Evolutionary conservation across 2,888 invertebrate genomes (phyloP).

Genomic region (Cheilosia vulpina): DNA sequence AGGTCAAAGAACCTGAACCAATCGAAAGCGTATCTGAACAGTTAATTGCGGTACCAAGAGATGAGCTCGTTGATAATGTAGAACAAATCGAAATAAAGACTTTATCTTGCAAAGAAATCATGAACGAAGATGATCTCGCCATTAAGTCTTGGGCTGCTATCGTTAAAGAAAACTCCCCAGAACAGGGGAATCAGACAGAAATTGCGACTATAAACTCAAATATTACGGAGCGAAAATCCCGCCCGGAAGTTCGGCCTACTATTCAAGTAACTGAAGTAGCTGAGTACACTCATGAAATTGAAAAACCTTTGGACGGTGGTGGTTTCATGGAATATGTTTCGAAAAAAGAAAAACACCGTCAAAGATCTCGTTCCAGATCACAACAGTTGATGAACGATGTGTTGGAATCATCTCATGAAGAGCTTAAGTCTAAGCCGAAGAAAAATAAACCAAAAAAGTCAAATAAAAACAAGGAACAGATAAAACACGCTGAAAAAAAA

Average conservation of each 20-base stretch:
- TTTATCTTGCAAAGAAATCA: constrained; percentile 79
- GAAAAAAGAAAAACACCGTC: constrained; percentile 83
- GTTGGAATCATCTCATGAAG: constrained; percentile 81
- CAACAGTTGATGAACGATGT: constrained; percentile 81
- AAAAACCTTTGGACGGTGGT: constrained; percentile 80
- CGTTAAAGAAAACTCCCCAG: constrained; percentile 73
- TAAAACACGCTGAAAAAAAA: not conserved
- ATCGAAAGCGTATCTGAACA: not conserved
- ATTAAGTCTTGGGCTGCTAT: constrained; percentile 78
- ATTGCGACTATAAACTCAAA: constrained; percentile 25
- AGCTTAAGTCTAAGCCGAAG: constrained; percentile 81
- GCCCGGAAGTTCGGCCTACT: constrained; percentile 77
- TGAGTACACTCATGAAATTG: constrained; percentile 30
- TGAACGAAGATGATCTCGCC: constrained; percentile 77
- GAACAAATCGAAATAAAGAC: constrained; percentile 53
- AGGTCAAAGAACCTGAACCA: not conserved
- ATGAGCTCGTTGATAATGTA: not conserved
- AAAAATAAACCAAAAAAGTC: constrained; percentile 80
- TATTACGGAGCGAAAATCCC: constrained; percentile 76
- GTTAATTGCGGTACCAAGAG: not conserved
- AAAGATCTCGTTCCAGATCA: constrained; percentile 85
- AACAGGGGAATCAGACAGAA: constrained; percentile 39
- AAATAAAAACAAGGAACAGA: constrained; percentile 28
- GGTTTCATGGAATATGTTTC: constrained; percentile 84
- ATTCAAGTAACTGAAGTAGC: constrained; percentile 77